Evolutionary conservation across 1,140 invertebrate species (phyloP).

Genomic region (Drosophila sulfurigaster): DNA sequence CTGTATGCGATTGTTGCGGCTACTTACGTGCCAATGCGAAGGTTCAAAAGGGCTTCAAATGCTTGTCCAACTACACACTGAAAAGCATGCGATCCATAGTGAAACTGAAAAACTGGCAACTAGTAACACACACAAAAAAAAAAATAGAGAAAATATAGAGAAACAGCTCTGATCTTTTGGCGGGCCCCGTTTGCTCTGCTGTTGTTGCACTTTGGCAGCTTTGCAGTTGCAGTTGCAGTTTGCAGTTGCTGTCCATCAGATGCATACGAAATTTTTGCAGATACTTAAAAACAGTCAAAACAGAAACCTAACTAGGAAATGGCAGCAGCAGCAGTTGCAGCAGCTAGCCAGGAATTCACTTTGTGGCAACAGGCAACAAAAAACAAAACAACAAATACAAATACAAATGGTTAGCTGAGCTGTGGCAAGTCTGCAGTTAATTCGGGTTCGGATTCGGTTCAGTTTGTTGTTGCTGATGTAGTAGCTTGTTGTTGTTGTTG

Average conservation of each 20-base stretch:
- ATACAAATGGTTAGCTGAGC: slow-evolving; percentile 64
- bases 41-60: slow-evolving; percentile 72
- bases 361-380: slow-evolving; percentile 33
- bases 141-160: slow-evolving; percentile 33
- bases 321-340: slow-evolving; percentile 47
- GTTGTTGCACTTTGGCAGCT: slow-evolving; percentile 58
- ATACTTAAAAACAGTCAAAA: slow-evolving; percentile 80
- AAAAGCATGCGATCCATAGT: slow-evolving; percentile 25
- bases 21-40: slow-evolving; percentile 75
- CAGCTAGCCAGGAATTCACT: slow-evolving; percentile 60
- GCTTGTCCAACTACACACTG: slow-evolving; percentile 16
- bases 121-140: neutral
- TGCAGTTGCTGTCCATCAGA: slow-evolving; percentile 77
- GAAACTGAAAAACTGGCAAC: slow-evolving; percentile 17
- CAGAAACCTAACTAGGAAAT: slow-evolving; percentile 76
- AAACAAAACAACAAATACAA: slow-evolving; percentile 10
- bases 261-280: slow-evolving; percentile 78
- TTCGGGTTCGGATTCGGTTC: slow-evolving; percentile 33
- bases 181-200: slow-evolving; percentile 61
- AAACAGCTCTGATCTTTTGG: slow-evolving; percentile 68
- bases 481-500: neutral
- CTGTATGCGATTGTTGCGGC: slow-evolving; percentile 70
- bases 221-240: slow-evolving; percentile 42
- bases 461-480: neutral
- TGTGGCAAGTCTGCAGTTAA: slow-evolving; percentile 65